Evolutionary conservation across 2,888 invertebrate species (phyloP).

Genomic region (Hirtodrosophila cameraria): DNA sequence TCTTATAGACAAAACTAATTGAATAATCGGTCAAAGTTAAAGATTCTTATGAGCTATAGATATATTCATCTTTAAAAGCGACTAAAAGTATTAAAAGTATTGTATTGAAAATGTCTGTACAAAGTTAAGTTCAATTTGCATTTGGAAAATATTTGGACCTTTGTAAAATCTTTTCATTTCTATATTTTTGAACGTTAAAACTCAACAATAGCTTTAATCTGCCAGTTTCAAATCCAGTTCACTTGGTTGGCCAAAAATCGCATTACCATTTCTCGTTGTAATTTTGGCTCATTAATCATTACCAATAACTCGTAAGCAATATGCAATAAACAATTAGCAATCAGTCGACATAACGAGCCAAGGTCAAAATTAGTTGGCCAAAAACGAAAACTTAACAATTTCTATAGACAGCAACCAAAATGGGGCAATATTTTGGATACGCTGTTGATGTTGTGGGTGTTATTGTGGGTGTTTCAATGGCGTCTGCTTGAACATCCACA

Average conservation of each 20-base stretch:
- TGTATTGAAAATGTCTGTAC: too few species aligned
- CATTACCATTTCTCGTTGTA: not conserved
- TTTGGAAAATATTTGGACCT: too few species aligned
- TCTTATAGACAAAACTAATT: too few species aligned
- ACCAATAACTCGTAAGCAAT: constrained; percentile 17
- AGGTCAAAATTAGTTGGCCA: constrained; percentile 36
- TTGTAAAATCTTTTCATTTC: not conserved
- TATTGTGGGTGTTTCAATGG: not conserved
- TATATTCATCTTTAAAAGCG: too few species aligned
- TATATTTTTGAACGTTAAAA: too few species aligned
- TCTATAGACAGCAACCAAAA: constrained; percentile 35
- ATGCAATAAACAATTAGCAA: constrained; percentile 46
- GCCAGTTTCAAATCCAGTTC: not conserved
- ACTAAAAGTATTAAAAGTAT: too few species aligned
- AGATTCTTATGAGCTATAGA: too few species aligned
- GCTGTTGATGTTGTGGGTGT: constrained; percentile 10
- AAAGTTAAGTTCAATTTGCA: too few species aligned
- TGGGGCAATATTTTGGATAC: constrained; percentile 25
- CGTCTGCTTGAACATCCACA: constrained; percentile 37
- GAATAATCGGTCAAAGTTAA: too few species aligned
- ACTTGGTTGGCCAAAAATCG: not conserved
- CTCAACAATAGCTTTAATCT: not conserved
- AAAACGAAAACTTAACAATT: constrained; percentile 46
- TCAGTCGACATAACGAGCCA: constrained; percentile 44
- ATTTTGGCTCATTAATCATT: constrained; percentile 16